A percentile compares a stretch with the other conserved stretches of the same genome.
Evolutionary conservation across 2,113 vertebrate genomes (phyloP).

Genomic region (Sinocyclocheilus anophthalmus): DNA sequence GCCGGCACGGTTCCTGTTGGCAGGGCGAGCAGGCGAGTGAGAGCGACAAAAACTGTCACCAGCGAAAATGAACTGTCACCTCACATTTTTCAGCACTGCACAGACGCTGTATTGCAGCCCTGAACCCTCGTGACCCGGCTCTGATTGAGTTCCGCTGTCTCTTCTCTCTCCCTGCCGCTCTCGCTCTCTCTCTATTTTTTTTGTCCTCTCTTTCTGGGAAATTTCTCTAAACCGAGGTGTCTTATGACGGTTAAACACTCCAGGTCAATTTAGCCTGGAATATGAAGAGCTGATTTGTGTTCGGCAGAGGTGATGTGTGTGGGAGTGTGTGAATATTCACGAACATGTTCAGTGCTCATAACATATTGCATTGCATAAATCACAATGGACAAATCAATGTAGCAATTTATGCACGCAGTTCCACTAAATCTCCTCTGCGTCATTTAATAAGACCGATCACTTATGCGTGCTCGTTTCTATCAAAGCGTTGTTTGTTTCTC

Average conservation of each 20-base stretch:
- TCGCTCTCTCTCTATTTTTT: not conserved
- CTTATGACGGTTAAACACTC: slow-evolving; percentile 58
- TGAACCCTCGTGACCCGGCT: slow-evolving; percentile 82
- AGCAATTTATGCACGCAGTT: slow-evolving; percentile 12
- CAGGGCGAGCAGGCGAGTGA: slow-evolving; percentile 79
- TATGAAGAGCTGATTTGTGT: slow-evolving; percentile 36
- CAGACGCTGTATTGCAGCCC: slow-evolving; percentile 81
- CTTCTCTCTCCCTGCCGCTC: slow-evolving; percentile 64
- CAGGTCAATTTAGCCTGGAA: slow-evolving; percentile 70
- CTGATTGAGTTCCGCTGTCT: slow-evolving; percentile 92
- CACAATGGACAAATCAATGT: slow-evolving; percentile 17
- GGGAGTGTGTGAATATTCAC: slow-evolving; percentile 6
- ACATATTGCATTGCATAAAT: slow-evolving; percentile 25
- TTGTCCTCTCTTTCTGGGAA: slow-evolving; percentile 22
- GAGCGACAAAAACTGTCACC: slow-evolving; percentile 87
- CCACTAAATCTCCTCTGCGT: slow-evolving; percentile 28
- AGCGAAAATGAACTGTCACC: slow-evolving; percentile 91
- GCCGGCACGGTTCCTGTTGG: slow-evolving; percentile 56
- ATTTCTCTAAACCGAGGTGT: slow-evolving; percentile 10
- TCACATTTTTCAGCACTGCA: slow-evolving; percentile 85
- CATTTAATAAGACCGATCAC: slow-evolving; percentile 40
- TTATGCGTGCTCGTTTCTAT: not conserved
- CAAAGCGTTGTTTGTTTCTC: slow-evolving; percentile 28
- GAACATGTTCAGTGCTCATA: not conserved
- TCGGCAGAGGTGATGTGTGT: not conserved